phyloP scores from a whole-genome alignment of 2,888 invertebrate species.

The Idaea dimidiata region DNA sequence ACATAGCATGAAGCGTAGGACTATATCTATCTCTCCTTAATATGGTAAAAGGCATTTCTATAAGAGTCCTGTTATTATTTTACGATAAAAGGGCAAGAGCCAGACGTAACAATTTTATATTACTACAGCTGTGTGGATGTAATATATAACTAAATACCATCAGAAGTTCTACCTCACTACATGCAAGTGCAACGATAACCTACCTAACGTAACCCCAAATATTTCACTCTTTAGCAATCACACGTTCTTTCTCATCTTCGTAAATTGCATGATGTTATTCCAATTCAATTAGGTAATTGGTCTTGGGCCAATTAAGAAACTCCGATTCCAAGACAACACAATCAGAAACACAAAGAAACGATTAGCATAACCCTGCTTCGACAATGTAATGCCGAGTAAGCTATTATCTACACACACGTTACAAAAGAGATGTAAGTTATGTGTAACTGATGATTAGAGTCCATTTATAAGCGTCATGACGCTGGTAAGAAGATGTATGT shows the following conservation, averaged over 20 bases:
- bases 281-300: constrained; percentile 8
- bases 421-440: constrained; percentile 29
- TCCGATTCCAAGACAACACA: constrained; percentile 16
- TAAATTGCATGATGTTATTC: background rate
- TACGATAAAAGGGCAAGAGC: too few species aligned
- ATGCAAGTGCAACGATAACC: too few species aligned
- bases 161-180: too few species aligned
- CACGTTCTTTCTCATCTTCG: background rate
- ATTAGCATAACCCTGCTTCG: constrained; percentile 16
- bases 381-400: constrained; percentile 24
- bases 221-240: background rate
- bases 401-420: constrained; percentile 29
- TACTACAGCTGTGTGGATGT: too few species aligned
- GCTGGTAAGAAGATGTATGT: constrained; percentile 24
- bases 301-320: background rate
- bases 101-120: too few species aligned
- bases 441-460: constrained; percentile 55
- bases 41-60: too few species aligned
- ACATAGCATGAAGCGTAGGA: too few species aligned
- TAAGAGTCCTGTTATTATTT: too few species aligned
- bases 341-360: constrained; percentile 18
- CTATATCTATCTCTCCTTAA: too few species aligned
- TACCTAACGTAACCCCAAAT: background rate
- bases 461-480: constrained; percentile 49
- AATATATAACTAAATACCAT: too few species aligned